Base-by-base conservation (phyloP, 2,797 vertebrate genomes). In the Sebastes hubbsi region DNA sequence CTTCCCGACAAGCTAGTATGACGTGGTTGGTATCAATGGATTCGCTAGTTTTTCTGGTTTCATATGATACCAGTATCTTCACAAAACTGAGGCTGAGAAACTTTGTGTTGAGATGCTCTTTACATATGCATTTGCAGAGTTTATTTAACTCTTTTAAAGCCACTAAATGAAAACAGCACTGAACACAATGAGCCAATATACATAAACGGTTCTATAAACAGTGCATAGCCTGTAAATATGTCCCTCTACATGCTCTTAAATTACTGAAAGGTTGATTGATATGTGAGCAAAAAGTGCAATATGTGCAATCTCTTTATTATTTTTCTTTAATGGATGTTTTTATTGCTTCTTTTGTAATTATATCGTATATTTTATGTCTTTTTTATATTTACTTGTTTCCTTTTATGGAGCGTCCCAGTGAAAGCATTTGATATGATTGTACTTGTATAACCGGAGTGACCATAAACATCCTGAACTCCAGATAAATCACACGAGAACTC, bases 291-390 rank as follows among this genome's bases (percentile, higher is more conserved):
- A 20, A 32, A 25, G 14, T 46, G 42, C 42, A 46, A 46, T 18
- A 46, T 18, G 6, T 46, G 34, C 10, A 34, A n/a, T 10, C 20
- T 52, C 20, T 52, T 24, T 24, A 24, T 24, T 54, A 0, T 27
- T 58, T 27, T 58, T 25, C 0, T 55, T 22, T 24, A 24, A 12
- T 5, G 10, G 10, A 14, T 8, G 0, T 58, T 58, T 25, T 8
- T 58, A 14, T 58, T 16, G 6, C 52, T 55, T 11, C 52, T 18
- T 46, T 46, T 46, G 16, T 46, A 8, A 46, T 55, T 24, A 12
- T 55, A 55, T 54, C 2, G 1, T 54, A 0, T 11, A 54, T 24
- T 6, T 55, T 55, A 46, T 46, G 0, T 46, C 16, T 18, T 52
- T 52, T 52, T 52, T n/a, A 52, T n/a, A 52, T 25, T 56, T 56